A percentile compares a stretch with the other conserved stretches of the same genome.
These are phyloP conservation scores for Polypedilum vanderplanki DNA, from an alignment of 1,140 invertebrate genomes.

Conservation along the genomic window DNA sequence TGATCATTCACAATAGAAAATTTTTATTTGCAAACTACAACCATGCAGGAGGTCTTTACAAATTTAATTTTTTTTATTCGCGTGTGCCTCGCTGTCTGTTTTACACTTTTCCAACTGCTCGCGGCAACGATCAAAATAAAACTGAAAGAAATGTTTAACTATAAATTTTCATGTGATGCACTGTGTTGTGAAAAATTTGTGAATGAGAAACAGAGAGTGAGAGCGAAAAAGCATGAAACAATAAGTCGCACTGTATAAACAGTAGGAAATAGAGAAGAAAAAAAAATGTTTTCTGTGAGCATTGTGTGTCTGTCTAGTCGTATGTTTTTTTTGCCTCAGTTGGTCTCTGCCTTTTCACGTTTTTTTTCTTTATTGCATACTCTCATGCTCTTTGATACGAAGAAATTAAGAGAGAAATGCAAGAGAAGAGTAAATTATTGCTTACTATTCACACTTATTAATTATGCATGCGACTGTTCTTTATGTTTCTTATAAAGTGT, in stretches of 20 bases:
- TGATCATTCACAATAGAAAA: too few relatives aligned
- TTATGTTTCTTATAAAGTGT: neutral
- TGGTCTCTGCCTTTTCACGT: neutral
- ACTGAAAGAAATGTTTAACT: neutral
- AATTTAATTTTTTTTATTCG: too few relatives aligned
- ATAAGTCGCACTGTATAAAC: neutral
- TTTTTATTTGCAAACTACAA: too few relatives aligned
- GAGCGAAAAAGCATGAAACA: neutral
- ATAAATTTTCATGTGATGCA: neutral
- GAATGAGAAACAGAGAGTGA: neutral
- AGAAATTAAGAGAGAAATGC: neutral
- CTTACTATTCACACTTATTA: neutral
- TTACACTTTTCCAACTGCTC: neutral
- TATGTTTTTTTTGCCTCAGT: neutral
- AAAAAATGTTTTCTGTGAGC: neutral
- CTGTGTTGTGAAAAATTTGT: neutral
- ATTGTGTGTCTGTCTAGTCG: neutral
- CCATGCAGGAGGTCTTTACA: too few relatives aligned
- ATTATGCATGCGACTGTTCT: neutral
- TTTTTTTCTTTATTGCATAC: too few relatives aligned
- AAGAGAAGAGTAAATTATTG: neutral
- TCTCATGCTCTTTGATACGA: neutral
- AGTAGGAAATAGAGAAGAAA: neutral
- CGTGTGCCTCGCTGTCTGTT: neutral
- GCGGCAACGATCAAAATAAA: constrained; percentile 20